Conservation (phyloP, 1,140 invertebrate species). For the Lepidurus arcticus region DNA sequence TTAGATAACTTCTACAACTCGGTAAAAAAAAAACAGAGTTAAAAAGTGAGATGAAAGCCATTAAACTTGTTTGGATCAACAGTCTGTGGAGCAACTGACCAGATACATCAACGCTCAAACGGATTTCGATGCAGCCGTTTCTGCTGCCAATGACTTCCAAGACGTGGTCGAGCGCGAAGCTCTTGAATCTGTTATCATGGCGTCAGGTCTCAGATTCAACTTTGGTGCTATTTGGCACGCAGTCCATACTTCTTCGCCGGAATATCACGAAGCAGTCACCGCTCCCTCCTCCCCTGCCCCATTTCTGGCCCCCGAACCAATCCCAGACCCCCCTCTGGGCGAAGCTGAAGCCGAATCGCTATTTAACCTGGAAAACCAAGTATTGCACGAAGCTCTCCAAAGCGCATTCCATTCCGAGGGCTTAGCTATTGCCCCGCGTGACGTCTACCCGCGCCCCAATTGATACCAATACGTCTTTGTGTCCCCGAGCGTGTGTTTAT, state of each 20-base stretch:
- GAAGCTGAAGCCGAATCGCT: neutral
- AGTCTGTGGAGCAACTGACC: neutral
- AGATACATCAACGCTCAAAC: neutral
- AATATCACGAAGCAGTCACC: neutral
- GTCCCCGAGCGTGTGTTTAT: neutral
- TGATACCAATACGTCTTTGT: neutral
- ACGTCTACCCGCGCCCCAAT: neutral
- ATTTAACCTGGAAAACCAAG: neutral
- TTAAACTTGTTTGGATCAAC: neutral
- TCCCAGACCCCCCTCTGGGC: neutral
- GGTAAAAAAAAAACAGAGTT: neutral
- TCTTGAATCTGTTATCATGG: neutral
- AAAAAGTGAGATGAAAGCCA: neutral
- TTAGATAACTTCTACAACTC: slow-evolving; percentile 4
- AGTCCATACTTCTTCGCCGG: neutral
- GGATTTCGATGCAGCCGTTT: neutral
- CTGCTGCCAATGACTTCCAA: neutral
- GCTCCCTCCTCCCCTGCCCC: neutral
- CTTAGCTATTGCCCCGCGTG: neutral
- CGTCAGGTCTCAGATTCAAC: neutral
- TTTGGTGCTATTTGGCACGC: neutral
- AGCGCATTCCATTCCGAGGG: slow-evolving; percentile 10
- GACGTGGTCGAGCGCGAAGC: neutral
- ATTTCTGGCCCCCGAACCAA: neutral
- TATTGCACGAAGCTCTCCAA: slow-evolving; percentile 2